Evolutionary conservation across 53 echinoderm and acorn worm species (phyloP), one percentile per base, ranked within the genome.

Genomic region (Arbacia lixula): DNA sequence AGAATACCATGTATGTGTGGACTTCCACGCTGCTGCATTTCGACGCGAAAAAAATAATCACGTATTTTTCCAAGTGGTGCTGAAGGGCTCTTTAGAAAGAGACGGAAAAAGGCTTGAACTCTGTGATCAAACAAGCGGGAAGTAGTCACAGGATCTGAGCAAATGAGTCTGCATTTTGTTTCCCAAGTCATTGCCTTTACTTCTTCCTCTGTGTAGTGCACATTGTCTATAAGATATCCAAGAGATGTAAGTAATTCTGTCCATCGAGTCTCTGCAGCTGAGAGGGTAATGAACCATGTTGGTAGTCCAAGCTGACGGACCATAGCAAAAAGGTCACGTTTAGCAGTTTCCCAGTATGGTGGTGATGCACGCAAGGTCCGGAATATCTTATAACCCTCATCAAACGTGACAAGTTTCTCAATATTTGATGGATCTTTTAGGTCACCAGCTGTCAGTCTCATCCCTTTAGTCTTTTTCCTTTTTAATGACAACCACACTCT

Each of bases 181-280:
- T 71, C 65, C 88, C 88, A 88, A 30, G 88, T 82, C 27, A 85
- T 52, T 12, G 19, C 39, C 36, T 33, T 4, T 39, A 85, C 33
- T n/a, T 85, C 72, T 31, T 71, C 43, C 12, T 55, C 41, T 0
- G 58, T 71, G 35, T 71, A 38, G 22, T 85, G 29, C 33, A 14
- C 60, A 22, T 38, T 37, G 36, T 85, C 56, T 20, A 85, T 32
- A 38, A 41, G 36, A 43, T 64, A 39, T 26, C 72, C 61, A 4
- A 85, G 71, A 30, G 72, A 72, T 58, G 27, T 72, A 9, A 85
- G 60, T 5, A 85, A 38, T 46, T 72, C 60, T 40, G 27, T 36
- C 86, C 90, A 90, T 21, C 63, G 53, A 32, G 86, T 90, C 38
- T 90, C 90, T 36, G 86, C 90, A 49, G 86, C 69, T 32, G 90